Conservation (phyloP, 2,888 invertebrate species). For the Lumbricus terrestris region DNA sequence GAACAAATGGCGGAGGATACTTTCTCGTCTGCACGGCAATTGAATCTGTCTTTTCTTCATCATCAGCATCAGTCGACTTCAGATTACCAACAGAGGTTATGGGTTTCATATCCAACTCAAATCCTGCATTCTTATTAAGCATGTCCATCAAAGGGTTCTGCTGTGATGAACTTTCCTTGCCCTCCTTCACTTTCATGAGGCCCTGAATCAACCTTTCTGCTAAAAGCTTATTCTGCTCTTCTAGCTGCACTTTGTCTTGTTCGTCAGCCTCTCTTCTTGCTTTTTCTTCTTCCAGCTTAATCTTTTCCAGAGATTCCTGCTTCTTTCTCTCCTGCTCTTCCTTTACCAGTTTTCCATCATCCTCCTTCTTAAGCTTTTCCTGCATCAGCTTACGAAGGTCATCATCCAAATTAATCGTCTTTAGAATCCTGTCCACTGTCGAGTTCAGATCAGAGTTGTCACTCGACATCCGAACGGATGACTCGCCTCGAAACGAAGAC, state of each 20-base stretch:
- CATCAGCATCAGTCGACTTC: neutral
- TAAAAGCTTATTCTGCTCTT: neutral
- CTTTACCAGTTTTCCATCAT: neutral
- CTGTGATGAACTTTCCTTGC: neutral
- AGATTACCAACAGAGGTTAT: neutral
- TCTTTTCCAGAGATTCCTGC: neutral
- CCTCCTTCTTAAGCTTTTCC: neutral
- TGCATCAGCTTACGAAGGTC: constrained; percentile 4
- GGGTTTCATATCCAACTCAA: neutral
- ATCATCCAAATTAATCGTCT: constrained; percentile 13
- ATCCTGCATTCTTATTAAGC: neutral
- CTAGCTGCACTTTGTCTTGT: neutral
- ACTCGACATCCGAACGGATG: neutral
- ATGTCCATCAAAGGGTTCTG: neutral
- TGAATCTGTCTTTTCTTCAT: neutral
- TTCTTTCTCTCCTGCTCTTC: neutral
- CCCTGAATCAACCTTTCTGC: neutral
- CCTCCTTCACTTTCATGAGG: neutral
- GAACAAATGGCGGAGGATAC: neutral
- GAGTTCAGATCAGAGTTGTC: neutral
- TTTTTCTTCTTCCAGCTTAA: constrained; percentile 12
- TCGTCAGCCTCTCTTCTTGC: neutral
- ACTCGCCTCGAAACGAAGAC: neutral
- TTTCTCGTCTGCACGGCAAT: neutral
- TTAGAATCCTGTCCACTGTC: constrained; percentile 13